Evolutionary conservation across 1,140 invertebrate genomes (phyloP).

Genomic region (Drosophila ficusphila): DNA sequence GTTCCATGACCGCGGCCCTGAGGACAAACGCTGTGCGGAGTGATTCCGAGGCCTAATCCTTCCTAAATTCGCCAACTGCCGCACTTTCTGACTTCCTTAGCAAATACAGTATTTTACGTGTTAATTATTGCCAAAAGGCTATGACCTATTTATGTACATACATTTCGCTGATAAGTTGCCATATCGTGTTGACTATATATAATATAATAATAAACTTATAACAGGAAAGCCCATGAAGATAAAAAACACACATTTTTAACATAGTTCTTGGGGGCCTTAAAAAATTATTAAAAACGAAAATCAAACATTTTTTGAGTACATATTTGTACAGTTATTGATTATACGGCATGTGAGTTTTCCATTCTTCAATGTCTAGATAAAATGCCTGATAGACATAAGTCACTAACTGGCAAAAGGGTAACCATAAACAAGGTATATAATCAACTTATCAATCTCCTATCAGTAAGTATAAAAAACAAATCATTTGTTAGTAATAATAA

Average conservation of each 20-base stretch:
- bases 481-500: no score
- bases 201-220: conserved; percentile 44
- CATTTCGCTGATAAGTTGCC: conserved; percentile 50
- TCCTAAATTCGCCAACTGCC: conserved; percentile 16
- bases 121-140: conserved; percentile 39
- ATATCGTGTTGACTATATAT: conserved; percentile 61
- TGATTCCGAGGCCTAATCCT: conserved; percentile 55
- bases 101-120: conserved; percentile 72
- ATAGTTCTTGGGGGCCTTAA: background rate
- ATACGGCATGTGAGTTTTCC: background rate
- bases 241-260: background rate
- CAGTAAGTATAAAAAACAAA: no score
- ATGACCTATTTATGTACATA: conserved; percentile 28
- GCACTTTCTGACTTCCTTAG: conserved; percentile 55
- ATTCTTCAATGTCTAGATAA: conserved; percentile 24
- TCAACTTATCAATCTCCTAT: background rate
- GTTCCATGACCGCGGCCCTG: conserved; percentile 65
- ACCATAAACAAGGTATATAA: background rate
- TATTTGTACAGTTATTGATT: conserved; percentile 11
- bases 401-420: background rate
- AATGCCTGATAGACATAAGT: conserved; percentile 10
- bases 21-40: conserved; percentile 9
- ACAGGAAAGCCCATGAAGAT: conserved; percentile 23
- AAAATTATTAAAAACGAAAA: conserved; percentile 15
- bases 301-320: background rate